phyloP scores from a whole-genome alignment of 2,888 invertebrate genomes.

The Drosophila eohydei region DNA sequence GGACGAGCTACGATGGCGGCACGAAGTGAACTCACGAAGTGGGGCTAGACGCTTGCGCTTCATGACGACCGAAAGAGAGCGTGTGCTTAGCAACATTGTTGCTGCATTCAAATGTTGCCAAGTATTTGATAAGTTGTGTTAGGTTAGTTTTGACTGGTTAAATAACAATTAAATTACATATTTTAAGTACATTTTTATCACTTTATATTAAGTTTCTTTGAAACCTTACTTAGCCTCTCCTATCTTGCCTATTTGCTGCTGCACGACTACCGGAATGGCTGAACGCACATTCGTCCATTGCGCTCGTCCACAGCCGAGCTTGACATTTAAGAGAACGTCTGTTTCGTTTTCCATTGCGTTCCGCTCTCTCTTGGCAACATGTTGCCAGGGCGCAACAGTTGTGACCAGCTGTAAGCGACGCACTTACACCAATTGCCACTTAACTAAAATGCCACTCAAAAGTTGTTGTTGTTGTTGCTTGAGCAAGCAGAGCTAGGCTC shows the following conservation, averaged over 20 bases:
- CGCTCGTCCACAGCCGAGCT: conserved; percentile 10
- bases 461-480: not conserved
- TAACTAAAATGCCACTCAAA: conserved; percentile 45
- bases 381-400: conserved; percentile 68
- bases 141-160: conserved; percentile 50
- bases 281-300: not conserved
- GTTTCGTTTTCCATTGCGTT: conserved; percentile 63
- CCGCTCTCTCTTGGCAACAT: conserved; percentile 72
- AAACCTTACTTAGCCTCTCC: not conserved
- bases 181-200: not conserved
- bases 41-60: conserved; percentile 44
- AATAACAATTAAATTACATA: not conserved
- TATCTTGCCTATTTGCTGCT: conserved; percentile 20
- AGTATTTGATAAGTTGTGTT: conserved; percentile 39
- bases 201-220: not conserved
- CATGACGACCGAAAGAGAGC: conserved; percentile 23
- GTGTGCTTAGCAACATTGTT: conserved; percentile 62
- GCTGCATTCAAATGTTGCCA: conserved; percentile 43
- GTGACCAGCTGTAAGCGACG: conserved; percentile 46
- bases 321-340: conserved; percentile 26
- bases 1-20: conserved; percentile 11
- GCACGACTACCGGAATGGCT: conserved; percentile 14
- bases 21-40: conserved; percentile 24
- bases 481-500: conserved; percentile 9
- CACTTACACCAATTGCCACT: conserved; percentile 60